Evolutionary conservation across 2,113 vertebrate genomes (phyloP), one percentile per base, ranked within the genome.

Genomic region (Odontophorus gujanensis): DNA sequence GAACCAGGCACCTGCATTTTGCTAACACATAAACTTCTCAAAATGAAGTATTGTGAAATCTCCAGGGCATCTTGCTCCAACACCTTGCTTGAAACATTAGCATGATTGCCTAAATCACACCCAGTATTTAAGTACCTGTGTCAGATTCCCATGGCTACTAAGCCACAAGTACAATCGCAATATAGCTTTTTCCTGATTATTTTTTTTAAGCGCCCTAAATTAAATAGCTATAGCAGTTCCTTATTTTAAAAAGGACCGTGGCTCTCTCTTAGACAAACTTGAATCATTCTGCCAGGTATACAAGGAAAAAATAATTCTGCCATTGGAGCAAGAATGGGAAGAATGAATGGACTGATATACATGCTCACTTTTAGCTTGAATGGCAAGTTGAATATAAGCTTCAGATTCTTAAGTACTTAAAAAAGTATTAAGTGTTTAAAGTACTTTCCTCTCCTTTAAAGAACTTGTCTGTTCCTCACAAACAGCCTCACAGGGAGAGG

Each of bases 1-100:
- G 58, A 92, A 53, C 67, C 67, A 85, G 40, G 34, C 55, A 66
- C 17, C 24, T 76, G 45, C 32, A 50, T 93, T 94, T 89, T 92
- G 59, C 45, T 51, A 38, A 32, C 51, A 43, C 4, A 2, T 38
- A 18, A 92, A 63, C 40, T 32, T 72, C 66, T 90, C 59, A 50
- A 42, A 74, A 83, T 53, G 13, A 47, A n/a, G 32, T 59, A 1
- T 16, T 74, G 25, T 85, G 40, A 88, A 78, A 71, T 71, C 65
- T 88, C 28, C 74, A 45, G 55, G 34, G 61, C 65, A 68, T 45
- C 71, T 82, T 83, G 53, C n/a, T 89, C 17, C 58, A 73, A 17
- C 15, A 36, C 26, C 25, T 92, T 65, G 30, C 67, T 34, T 69
- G 66, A 36, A 76, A 69, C 81, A 68, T 53, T 75, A 53, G n/a